A percentile compares a stretch with the other conserved stretches of the same genome.
Conservation (phyloP, 2,888 invertebrate genomes). For the Caenorhabditis imperialis region DNA sequence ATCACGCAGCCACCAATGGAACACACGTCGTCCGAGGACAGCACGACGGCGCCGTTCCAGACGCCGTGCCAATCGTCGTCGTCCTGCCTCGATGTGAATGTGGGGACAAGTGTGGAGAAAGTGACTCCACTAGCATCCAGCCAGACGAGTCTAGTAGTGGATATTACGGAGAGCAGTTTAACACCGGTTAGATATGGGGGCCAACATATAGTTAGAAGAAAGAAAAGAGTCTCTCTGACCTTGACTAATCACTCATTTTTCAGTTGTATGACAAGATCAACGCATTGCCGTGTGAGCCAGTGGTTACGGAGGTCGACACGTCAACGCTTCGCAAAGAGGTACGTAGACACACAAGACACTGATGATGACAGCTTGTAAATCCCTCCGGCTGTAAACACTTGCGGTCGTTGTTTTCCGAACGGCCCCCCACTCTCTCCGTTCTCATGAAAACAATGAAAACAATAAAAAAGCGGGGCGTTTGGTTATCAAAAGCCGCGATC, state of each 20-base stretch:
- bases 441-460: conserved; percentile 20
- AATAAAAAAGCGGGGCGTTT: too few species aligned
- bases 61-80: conserved; percentile 44
- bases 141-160: conserved; percentile 55
- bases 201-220: background rate
- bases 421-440: background rate
- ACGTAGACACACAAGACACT: conserved; percentile 61
- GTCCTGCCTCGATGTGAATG: conserved; percentile 54
- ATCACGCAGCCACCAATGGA: conserved; percentile 40
- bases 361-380: conserved; percentile 37
- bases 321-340: conserved; percentile 71
- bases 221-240: conserved; percentile 4
- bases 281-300: conserved; percentile 67
- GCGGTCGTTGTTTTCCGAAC: conserved; percentile 7
- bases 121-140: conserved; percentile 40
- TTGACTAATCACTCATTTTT: conserved; percentile 57
- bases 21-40: conserved; percentile 46
- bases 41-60: conserved; percentile 33
- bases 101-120: conserved; percentile 42
- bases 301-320: conserved; percentile 69
- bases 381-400: conserved; percentile 26
- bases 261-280: conserved; percentile 78
- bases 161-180: conserved; percentile 55
- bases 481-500: conserved; percentile 25
- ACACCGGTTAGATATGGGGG: conserved; percentile 31